A percentile compares a stretch with the other conserved stretches of the same genome.
These are phyloP conservation scores for Takifugu bimaculatus DNA, from an alignment of 2,113 vertebrate species.

Conservation along the genomic window DNA sequence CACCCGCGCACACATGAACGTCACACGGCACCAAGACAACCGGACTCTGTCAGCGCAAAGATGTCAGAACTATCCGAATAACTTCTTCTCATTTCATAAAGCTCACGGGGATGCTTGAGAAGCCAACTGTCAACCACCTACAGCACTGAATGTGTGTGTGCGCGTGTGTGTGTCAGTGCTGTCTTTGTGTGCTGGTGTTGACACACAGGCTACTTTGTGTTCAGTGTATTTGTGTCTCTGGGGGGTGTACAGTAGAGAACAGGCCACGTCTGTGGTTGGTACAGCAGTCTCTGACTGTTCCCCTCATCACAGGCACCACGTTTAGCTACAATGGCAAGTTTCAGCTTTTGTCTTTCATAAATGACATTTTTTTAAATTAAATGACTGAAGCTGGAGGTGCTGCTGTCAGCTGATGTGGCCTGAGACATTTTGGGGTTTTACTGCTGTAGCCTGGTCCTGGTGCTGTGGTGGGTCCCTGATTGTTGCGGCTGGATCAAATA, in stretches of 20 bases:
- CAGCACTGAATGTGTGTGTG: slow-evolving; percentile 16
- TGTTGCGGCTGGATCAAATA: too few species aligned
- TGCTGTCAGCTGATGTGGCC: too few species aligned
- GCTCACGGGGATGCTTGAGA: too few species aligned
- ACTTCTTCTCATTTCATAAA: not conserved
- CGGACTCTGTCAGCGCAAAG: too few species aligned
- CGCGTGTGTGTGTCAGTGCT: slow-evolving; percentile 45
- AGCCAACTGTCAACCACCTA: slow-evolving; percentile 27
- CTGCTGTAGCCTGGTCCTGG: too few species aligned
- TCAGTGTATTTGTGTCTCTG: slow-evolving; percentile 1
- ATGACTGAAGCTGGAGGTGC: too few species aligned
- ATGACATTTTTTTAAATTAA: too few species aligned
- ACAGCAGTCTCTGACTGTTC: slow-evolving; percentile 51
- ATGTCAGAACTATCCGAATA: too few species aligned
- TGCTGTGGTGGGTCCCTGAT: too few species aligned
- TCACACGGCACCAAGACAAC: too few species aligned
- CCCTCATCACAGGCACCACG: slow-evolving; percentile 10
- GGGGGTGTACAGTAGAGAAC: slow-evolving; percentile 62
- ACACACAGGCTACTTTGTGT: not conserved
- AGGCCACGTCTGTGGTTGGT: slow-evolving; percentile 45
- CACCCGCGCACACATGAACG: slow-evolving; percentile 1
- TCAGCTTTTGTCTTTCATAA: too few species aligned
- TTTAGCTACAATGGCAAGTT: not conserved
- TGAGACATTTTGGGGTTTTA: too few species aligned
- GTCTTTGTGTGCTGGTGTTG: slow-evolving; percentile 62